phyloP scores from a whole-genome alignment of 2,113 vertebrate genomes.

The Zapornia atra region DNA sequence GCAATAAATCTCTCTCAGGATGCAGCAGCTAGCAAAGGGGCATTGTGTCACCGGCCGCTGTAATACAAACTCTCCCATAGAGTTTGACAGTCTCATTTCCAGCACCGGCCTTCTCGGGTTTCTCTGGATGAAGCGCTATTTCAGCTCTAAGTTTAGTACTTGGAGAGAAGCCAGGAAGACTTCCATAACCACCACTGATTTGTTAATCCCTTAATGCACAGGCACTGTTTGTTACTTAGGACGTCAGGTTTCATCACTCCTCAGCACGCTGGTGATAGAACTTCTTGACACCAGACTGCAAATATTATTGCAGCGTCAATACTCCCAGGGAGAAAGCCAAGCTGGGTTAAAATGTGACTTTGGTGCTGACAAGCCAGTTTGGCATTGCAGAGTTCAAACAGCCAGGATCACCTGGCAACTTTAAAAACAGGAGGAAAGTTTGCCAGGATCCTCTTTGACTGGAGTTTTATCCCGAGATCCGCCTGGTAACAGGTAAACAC shows the following conservation, averaged over 20 bases:
- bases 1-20: background rate
- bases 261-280: background rate
- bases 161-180: constrained; percentile 60
- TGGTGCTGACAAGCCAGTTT: constrained; percentile 43
- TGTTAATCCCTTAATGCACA: constrained; percentile 65
- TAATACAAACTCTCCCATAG: background rate
- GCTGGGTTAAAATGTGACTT: constrained; percentile 27
- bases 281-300: constrained; percentile 53
- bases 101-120: background rate
- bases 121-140: constrained; percentile 28
- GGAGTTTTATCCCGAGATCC: background rate
- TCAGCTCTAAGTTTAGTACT: constrained; percentile 9
- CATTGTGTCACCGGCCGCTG: background rate
- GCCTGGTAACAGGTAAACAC: background rate
- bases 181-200: constrained; percentile 56
- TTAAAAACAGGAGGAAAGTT: constrained; percentile 10
- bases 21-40: background rate
- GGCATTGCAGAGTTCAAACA: background rate
- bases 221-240: constrained; percentile 58
- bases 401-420: constrained; percentile 41
- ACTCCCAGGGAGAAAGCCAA: constrained; percentile 43
- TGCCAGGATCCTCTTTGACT: constrained; percentile 20
- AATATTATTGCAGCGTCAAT: constrained; percentile 55
- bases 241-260: constrained; percentile 49
- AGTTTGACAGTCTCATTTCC: background rate